Conservation (phyloP, 64 coral and sea anemone species). For the Montipora cactus region DNA sequence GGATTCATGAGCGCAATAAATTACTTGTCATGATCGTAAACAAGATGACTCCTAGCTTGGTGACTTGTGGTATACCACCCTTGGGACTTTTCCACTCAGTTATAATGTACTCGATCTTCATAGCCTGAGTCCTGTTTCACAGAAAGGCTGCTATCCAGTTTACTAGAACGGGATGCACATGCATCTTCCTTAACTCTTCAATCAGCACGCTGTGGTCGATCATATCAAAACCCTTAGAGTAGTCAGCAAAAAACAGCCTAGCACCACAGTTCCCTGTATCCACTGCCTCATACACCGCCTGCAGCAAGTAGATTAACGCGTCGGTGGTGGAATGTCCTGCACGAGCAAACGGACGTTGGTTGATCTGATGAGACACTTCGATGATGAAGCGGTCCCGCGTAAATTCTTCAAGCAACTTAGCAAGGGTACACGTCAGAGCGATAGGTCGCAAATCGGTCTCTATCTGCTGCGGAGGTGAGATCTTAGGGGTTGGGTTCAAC, state of each 20-base stretch:
- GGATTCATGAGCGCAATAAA: neutral
- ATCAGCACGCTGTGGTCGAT: neutral
- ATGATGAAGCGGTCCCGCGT: neutral
- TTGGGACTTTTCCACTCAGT: too few species aligned
- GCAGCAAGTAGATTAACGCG: neutral
- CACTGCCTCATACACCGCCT: conserved; percentile 19
- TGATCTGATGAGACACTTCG: neutral
- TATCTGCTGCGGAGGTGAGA: neutral
- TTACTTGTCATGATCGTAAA: conserved; percentile 8
- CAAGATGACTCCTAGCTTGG: neutral
- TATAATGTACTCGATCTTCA: neutral
- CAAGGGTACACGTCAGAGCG: conserved; percentile 11
- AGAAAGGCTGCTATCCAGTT: conserved; percentile 1
- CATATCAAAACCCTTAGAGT: conserved; percentile 14
- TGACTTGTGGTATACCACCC: too few species aligned
- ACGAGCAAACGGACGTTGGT: conserved; percentile 1
- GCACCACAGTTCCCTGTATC: conserved; percentile 12
- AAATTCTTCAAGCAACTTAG: conserved; percentile 23
- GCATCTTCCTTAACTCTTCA: neutral
- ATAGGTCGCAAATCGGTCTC: conserved; percentile 7
- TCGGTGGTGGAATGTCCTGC: conserved; percentile 8
- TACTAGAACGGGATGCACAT: neutral
- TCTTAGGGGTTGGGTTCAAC: conserved; percentile 21
- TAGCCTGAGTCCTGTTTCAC: neutral
- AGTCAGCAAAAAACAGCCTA: conserved; percentile 1